These are phyloP conservation scores for Delichon dasypus DNA, from an alignment of 2,797 vertebrate genomes.

Conservation along the genomic window DNA sequence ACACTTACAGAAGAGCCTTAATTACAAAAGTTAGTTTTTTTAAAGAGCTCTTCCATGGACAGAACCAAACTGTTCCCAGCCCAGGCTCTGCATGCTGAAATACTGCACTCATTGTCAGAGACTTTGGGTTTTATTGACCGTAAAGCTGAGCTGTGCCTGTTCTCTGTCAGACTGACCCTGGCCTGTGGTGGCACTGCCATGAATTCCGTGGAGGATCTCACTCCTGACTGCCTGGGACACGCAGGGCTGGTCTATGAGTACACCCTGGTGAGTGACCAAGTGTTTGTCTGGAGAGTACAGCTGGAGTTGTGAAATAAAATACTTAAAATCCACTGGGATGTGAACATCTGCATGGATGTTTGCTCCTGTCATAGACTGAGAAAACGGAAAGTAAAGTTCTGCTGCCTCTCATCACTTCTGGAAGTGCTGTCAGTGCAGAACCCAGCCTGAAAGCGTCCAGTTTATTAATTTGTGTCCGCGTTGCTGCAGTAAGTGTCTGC, in stretches of 20 bases:
- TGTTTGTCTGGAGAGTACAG: not conserved
- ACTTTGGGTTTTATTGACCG: not conserved
- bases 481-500: not conserved
- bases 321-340: not conserved
- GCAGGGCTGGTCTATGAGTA: slow-evolving; percentile 94
- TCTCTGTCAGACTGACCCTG: slow-evolving; percentile 82
- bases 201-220: slow-evolving; percentile 94
- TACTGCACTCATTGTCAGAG: fast-evolving
- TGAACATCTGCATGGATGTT: not conserved
- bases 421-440: not conserved
- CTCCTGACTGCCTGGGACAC: slow-evolving; percentile 87
- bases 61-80: not conserved
- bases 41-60: not conserved
- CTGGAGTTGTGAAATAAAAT: not conserved
- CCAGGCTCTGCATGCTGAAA: not conserved
- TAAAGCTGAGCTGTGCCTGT: not conserved
- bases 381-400: not conserved
- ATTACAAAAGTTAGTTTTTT: not conserved
- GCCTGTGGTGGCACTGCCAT: slow-evolving; percentile 94
- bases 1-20: not conserved
- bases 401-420: not conserved
- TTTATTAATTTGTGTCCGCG: fast-evolving
- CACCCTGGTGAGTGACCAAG: slow-evolving; percentile 82
- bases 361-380: not conserved
- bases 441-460: not conserved